Conservation (phyloP, 2,888 invertebrate species). For the Parnassius orleans region DNA sequence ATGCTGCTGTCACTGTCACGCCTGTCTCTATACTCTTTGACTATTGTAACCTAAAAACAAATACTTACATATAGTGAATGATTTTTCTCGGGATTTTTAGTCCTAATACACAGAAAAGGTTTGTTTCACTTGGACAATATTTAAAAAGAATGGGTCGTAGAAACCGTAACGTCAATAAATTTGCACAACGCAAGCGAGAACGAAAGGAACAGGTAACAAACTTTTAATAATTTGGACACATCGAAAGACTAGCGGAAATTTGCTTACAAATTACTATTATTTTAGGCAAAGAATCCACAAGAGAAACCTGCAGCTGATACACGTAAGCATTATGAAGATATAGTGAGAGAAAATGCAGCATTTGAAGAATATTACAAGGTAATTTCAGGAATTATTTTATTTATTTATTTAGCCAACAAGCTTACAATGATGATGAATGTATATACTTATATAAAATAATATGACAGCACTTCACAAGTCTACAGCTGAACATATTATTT, state of each 20-base stretch:
- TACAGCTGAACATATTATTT: too few species aligned
- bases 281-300: conserved; percentile 68
- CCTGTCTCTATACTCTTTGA: too few species aligned
- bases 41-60: too few species aligned
- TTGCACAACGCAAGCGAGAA: conserved; percentile 82
- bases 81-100: conserved; percentile 28
- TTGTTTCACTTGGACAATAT: conserved; percentile 59
- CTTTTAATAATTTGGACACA: background rate
- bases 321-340: conserved; percentile 86
- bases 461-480: too few species aligned
- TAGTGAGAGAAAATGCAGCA: conserved; percentile 89
- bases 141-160: conserved; percentile 64
- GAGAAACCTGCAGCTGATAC: conserved; percentile 62
- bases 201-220: conserved; percentile 67
- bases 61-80: too few species aligned
- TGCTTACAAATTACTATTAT: conserved; percentile 26
- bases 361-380: conserved; percentile 93
- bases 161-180: conserved; percentile 76
- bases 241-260: background rate
- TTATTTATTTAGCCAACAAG: too few species aligned
- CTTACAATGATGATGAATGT: too few species aligned
- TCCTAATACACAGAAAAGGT: conserved; percentile 47
- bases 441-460: too few species aligned
- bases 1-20: too few species aligned
- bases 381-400: conserved; percentile 19